Conservation (phyloP, 2,797 vertebrate species). For the Sparidentex hasta region DNA sequence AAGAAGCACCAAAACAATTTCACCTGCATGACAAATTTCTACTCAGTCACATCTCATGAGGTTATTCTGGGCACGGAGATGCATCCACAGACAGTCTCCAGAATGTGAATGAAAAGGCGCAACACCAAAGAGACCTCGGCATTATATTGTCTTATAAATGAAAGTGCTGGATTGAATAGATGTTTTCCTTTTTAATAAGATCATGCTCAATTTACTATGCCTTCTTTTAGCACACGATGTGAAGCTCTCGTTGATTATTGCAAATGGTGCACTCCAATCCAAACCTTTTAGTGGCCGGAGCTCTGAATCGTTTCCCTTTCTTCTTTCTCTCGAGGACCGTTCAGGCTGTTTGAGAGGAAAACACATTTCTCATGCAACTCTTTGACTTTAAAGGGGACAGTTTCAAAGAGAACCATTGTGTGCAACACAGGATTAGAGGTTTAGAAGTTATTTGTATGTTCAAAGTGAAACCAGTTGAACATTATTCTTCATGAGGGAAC, state of each 20-base stretch:
- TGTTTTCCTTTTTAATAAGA: conserved; percentile 25
- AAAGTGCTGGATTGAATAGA: conserved; percentile 17
- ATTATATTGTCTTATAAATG: conserved; percentile 32
- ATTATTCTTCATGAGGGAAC: conserved; percentile 8
- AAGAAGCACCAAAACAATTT: conserved; percentile 16
- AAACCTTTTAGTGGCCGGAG: conserved; percentile 6
- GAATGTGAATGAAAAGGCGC: conserved; percentile 44
- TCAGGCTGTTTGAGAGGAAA: conserved; percentile 9
- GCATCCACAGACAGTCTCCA: conserved; percentile 7
- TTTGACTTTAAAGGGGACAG: conserved; percentile 12
- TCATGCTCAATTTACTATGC: not conserved
- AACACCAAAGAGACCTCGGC: conserved; percentile 3
- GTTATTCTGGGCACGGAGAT: conserved; percentile 15
- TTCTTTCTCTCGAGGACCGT: conserved; percentile 1
- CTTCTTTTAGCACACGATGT: conserved; percentile 25
- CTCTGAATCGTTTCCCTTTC: not conserved
- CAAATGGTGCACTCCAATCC: not conserved
- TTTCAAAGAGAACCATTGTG: conserved; percentile 18
- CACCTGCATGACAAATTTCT: conserved; percentile 30
- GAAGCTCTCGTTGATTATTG: conserved; percentile 10
- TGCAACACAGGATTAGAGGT: conserved; percentile 21
- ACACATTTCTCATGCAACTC: not conserved
- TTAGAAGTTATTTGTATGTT: conserved; percentile 9
- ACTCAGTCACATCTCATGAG: conserved; percentile 39
- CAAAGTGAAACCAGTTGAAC: conserved; percentile 8